phyloP scores from a whole-genome alignment of 23 tunicate genomes.

The Halocynthia roretzi region DNA sequence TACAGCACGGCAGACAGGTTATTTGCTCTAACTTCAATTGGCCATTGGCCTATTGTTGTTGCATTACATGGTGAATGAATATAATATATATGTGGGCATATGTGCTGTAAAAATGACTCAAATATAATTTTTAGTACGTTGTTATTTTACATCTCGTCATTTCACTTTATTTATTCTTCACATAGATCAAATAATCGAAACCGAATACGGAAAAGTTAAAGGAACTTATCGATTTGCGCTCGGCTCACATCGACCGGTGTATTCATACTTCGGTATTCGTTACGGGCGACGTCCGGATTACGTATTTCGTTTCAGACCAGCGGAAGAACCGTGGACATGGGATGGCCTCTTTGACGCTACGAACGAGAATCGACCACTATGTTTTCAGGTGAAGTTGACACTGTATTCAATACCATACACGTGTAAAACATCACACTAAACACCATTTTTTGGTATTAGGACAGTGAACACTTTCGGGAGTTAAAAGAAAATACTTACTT shows the following conservation, averaged over 20 bases:
- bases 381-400: constrained; percentile 55
- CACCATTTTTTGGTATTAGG: constrained; percentile 20
- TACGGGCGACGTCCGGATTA: constrained; percentile 84
- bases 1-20: too few relatives aligned
- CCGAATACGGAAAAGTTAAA: constrained; percentile 52
- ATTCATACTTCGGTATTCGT: constrained; percentile 78
- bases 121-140: too few relatives aligned
- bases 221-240: constrained; percentile 59
- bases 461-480: constrained; percentile 16
- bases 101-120: too few relatives aligned
- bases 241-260: constrained; percentile 60
- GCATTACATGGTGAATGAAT: too few relatives aligned
- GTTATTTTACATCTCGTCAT: background rate
- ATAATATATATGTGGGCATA: too few relatives aligned
- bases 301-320: constrained; percentile 67
- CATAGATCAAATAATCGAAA: constrained; percentile 45
- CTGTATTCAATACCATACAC: background rate
- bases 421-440: background rate
- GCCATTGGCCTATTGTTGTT: too few relatives aligned
- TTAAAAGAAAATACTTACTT: constrained; percentile 33
- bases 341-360: constrained; percentile 48
- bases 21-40: too few relatives aligned
- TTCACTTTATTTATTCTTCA: background rate
- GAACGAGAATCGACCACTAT: constrained; percentile 58
- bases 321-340: constrained; percentile 90